phyloP scores from a whole-genome alignment of 2,797 vertebrate species.

The Prunella strophiata region DNA sequence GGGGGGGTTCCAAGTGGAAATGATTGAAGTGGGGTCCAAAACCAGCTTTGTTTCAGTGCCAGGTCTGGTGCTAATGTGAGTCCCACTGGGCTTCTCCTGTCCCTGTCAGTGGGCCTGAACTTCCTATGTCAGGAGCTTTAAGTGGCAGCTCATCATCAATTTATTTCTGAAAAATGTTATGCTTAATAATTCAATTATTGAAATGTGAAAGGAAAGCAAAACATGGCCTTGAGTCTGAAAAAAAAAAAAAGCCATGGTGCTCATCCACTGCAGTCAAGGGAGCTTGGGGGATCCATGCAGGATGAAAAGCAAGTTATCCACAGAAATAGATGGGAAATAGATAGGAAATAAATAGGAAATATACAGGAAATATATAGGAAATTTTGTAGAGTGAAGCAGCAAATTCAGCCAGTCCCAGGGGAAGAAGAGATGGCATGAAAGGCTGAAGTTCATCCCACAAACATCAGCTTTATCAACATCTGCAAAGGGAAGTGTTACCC shows the following conservation, averaged over 20 bases:
- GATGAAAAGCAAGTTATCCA: neutral
- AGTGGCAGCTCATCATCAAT: neutral
- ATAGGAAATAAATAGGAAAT: neutral
- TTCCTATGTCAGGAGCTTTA: neutral
- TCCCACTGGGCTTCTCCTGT: constrained; percentile 13
- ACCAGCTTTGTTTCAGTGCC: constrained; percentile 63
- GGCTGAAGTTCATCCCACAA: neutral
- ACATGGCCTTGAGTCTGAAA: fast-evolving
- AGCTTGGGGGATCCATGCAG: neutral
- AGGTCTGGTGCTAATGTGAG: constrained; percentile 31
- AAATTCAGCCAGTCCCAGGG: neutral
- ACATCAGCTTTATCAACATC: neutral
- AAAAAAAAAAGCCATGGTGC: neutral
- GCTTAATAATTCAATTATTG: neutral
- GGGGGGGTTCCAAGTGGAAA: constrained; percentile 71
- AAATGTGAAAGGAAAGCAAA: neutral
- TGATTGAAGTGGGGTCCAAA: constrained; percentile 75
- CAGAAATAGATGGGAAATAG: neutral
- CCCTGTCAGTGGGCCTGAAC: neutral
- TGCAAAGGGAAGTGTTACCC: neutral
- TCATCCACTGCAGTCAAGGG: neutral
- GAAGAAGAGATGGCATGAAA: neutral
- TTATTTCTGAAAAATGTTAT: neutral
- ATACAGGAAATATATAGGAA: neutral
- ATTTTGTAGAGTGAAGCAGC: neutral